These are phyloP conservation scores for Petrolisthes cinctipes DNA, from an alignment of 2,888 invertebrate genomes.

Conservation along the genomic window DNA sequence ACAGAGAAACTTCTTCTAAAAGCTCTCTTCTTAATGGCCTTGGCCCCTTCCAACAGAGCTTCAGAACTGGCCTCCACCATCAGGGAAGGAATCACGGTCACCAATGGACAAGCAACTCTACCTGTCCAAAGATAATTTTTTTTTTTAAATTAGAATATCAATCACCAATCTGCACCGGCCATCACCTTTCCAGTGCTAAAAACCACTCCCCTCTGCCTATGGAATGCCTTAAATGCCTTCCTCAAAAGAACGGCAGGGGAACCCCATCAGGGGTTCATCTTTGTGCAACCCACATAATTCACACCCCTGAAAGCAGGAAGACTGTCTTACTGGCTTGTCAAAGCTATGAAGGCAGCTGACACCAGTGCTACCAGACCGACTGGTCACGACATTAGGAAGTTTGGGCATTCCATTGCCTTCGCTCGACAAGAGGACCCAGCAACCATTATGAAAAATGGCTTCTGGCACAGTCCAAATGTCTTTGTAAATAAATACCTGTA, in stretches of 20 bases:
- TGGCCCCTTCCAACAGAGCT: not conserved
- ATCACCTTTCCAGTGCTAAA: not conserved
- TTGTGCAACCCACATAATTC: too few relatives aligned
- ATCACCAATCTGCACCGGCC: not conserved
- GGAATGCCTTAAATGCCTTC: not conserved
- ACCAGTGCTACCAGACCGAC: not conserved
- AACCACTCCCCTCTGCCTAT: not conserved
- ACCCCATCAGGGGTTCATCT: too few relatives aligned
- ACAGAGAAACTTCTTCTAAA: too few relatives aligned
- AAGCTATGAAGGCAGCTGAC: not conserved
- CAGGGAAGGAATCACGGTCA: not conserved
- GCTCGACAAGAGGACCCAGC: too few relatives aligned
- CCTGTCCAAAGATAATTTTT: too few relatives aligned
- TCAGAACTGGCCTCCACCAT: not conserved
- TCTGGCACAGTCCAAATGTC: not conserved
- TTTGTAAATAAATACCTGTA: not conserved
- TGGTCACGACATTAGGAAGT: not conserved
- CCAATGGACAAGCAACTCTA: too few relatives aligned
- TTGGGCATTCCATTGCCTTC: not conserved
- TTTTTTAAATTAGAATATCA: not conserved
- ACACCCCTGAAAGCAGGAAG: too few relatives aligned
- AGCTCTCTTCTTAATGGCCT: not conserved
- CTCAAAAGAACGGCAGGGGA: slow-evolving; percentile 7
- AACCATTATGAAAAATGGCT: slow-evolving; percentile 1
- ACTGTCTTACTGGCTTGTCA: too few relatives aligned